These are phyloP conservation scores for Corythoichthys haematopterus DNA, from an alignment of 2,113 vertebrate species.

Conservation along the genomic window DNA sequence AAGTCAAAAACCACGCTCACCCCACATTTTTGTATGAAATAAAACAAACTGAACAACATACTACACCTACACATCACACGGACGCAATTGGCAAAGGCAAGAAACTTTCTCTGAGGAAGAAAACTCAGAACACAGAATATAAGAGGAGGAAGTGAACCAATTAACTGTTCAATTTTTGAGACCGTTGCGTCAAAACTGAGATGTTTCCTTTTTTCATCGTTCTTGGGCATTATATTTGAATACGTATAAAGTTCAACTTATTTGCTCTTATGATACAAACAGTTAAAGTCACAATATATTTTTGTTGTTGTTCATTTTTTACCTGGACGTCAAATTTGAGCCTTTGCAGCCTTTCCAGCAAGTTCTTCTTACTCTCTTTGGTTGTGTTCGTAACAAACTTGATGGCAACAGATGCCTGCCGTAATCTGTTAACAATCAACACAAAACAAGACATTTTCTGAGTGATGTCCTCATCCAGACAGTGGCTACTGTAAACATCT, in stretches of 20 bases:
- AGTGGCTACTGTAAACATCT: conserved; percentile 15
- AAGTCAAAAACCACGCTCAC: not conserved
- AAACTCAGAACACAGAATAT: not conserved
- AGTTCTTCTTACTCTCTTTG: conserved; percentile 85
- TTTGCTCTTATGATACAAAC: not conserved
- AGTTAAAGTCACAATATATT: not conserved
- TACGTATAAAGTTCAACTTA: too few relatives aligned
- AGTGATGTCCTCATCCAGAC: not conserved
- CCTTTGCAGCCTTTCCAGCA: conserved; percentile 77
- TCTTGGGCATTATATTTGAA: too few relatives aligned
- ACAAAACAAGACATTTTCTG: not conserved
- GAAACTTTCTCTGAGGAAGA: not conserved
- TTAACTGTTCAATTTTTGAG: too few relatives aligned
- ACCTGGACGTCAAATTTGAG: conserved; percentile 85
- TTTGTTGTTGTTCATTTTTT: not conserved
- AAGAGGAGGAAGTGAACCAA: too few relatives aligned
- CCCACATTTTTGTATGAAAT: too few relatives aligned
- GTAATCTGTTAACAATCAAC: conserved; percentile 69
- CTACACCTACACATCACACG: too few relatives aligned
- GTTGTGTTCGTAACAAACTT: conserved; percentile 97
- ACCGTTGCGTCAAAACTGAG: too few relatives aligned
- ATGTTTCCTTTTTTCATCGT: too few relatives aligned
- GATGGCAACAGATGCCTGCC: conserved; percentile 72
- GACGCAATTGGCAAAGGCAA: not conserved
- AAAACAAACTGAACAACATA: too few relatives aligned